phyloP scores from a whole-genome alignment of 2,113 vertebrate genomes.

The Atractosteus spatula region DNA sequence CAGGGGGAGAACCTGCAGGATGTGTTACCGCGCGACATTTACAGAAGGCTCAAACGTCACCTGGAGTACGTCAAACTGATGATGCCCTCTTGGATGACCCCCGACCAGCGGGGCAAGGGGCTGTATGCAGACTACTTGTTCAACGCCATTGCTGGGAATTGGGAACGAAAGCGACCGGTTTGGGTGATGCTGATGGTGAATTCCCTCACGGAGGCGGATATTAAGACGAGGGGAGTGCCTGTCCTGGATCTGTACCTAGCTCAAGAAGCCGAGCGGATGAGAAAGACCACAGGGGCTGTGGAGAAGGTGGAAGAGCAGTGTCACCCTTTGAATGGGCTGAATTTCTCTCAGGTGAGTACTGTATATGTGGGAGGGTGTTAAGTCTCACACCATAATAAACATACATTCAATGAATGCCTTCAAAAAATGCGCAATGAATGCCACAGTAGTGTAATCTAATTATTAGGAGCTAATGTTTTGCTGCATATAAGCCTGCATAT shows the following conservation, averaged over 20 bases:
- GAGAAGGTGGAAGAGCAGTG: slow-evolving; percentile 91
- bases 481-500: background rate
- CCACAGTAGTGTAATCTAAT: background rate
- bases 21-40: slow-evolving; percentile 77
- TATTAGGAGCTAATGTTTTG: background rate
- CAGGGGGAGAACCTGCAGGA: slow-evolving; percentile 82
- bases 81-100: slow-evolving; percentile 89
- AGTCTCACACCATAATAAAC: too few relatives aligned
- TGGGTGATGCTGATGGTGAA: slow-evolving; percentile 93
- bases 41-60: slow-evolving; percentile 73
- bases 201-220: slow-evolving; percentile 79
- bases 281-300: slow-evolving; percentile 79
- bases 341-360: slow-evolving; percentile 87
- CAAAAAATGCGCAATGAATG: background rate
- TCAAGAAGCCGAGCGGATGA: slow-evolving; percentile 81
- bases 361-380: too few relatives aligned
- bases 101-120: slow-evolving; percentile 80
- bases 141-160: slow-evolving; percentile 85
- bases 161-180: slow-evolving; percentile 80
- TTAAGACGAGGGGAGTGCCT: slow-evolving; percentile 76
- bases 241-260: slow-evolving; percentile 85
- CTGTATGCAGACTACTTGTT: slow-evolving; percentile 87
- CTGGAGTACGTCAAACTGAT: slow-evolving; percentile 84
- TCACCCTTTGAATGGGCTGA: slow-evolving; percentile 82
- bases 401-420: background rate